These are phyloP conservation scores for Polia nebulosa DNA, from an alignment of 2,888 invertebrate species.

Conservation along the genomic window DNA sequence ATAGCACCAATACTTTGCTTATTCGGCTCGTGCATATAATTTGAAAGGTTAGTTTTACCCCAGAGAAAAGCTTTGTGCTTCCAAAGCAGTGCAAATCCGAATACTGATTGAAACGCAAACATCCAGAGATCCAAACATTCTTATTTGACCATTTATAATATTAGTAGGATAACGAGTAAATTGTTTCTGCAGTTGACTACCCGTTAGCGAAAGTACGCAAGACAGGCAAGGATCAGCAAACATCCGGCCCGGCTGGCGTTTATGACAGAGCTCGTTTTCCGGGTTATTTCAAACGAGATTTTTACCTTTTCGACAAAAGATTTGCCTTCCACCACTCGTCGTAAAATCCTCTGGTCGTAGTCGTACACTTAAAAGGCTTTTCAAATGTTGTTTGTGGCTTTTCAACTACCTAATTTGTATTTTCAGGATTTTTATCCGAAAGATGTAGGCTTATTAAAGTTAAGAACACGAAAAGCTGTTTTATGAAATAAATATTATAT, in stretches of 20 bases:
- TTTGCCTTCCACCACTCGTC: constrained; percentile 56
- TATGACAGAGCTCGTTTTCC: constrained; percentile 66
- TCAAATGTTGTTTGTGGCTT: constrained; percentile 38
- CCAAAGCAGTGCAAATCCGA: too few relatives aligned
- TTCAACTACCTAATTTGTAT: constrained; percentile 45
- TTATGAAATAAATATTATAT: constrained; percentile 4
- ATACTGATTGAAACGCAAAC: background rate
- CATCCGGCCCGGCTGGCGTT: constrained; percentile 64
- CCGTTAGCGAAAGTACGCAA: constrained; percentile 42
- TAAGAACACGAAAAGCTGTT: background rate
- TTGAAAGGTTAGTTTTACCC: too few relatives aligned
- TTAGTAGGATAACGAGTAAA: constrained; percentile 44
- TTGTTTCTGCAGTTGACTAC: constrained; percentile 53
- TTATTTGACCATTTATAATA: too few relatives aligned
- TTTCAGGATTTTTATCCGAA: constrained; percentile 9
- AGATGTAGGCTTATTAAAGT: background rate
- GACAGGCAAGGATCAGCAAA: constrained; percentile 64
- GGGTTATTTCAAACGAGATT: constrained; percentile 64
- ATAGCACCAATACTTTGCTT: too few relatives aligned
- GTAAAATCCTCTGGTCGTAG: constrained; percentile 45
- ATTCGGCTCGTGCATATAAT: too few relatives aligned
- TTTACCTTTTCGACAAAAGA: constrained; percentile 66
- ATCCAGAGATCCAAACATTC: background rate
- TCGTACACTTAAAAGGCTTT: constrained; percentile 38
- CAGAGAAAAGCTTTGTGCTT: too few relatives aligned